Conservation (phyloP, 2,888 invertebrate species). For the Apotomis turbidana region DNA sequence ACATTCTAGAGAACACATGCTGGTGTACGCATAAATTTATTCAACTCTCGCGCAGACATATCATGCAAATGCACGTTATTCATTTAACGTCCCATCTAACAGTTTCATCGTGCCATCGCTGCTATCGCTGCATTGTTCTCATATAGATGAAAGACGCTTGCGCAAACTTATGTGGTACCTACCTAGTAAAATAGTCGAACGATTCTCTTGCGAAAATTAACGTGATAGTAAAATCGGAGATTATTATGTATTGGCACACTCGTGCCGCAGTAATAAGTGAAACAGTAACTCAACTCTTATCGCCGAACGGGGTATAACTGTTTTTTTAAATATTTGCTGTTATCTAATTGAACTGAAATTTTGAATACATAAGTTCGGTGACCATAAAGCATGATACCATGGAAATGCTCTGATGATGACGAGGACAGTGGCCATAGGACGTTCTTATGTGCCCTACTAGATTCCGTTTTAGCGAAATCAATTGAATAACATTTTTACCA, state of each 20-base stretch:
- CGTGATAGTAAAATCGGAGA: slow-evolving; percentile 27
- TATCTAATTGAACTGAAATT: too few species aligned
- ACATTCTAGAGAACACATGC: not conserved
- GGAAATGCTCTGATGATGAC: too few species aligned
- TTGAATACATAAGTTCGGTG: too few species aligned
- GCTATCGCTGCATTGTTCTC: slow-evolving; percentile 29
- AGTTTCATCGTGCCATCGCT: slow-evolving; percentile 7
- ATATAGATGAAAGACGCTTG: slow-evolving; percentile 8
- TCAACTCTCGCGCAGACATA: not conserved
- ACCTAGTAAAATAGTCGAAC: not conserved
- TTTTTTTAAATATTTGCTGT: too few species aligned
- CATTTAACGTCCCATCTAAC: slow-evolving; percentile 18
- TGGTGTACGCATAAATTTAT: not conserved
- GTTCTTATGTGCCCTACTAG: too few species aligned
- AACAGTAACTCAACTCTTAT: too few species aligned
- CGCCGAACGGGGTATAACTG: too few species aligned
- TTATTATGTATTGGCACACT: slow-evolving; percentile 20
- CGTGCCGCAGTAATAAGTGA: not conserved
- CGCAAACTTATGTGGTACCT: too few species aligned
- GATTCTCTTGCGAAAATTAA: slow-evolving; percentile 34
- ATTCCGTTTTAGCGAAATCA: too few species aligned
- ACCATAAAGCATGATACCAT: too few species aligned
- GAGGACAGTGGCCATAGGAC: too few species aligned
- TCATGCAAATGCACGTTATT: slow-evolving; percentile 7
- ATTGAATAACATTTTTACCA: too few species aligned